Evolutionary conservation across 1,140 invertebrate species (phyloP).

Genomic region (Gonioctena quinquepunctata): DNA sequence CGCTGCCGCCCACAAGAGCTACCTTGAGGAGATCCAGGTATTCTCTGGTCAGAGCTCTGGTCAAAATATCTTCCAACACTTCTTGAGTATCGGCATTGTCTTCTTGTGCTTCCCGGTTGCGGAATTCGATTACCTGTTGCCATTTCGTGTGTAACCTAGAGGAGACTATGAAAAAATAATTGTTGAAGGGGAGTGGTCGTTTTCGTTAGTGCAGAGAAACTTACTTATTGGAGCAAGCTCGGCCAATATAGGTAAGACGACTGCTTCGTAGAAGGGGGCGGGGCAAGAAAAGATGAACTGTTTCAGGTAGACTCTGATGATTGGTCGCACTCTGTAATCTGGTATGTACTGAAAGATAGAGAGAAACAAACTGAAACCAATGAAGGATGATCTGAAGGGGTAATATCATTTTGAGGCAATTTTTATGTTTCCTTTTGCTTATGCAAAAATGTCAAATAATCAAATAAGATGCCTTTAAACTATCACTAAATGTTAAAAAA

Average conservation of each 20-base stretch:
- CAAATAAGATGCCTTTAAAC: too few species aligned
- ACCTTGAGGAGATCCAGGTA: slow-evolving; percentile 80
- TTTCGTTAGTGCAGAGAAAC: slow-evolving; percentile 39
- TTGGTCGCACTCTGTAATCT: slow-evolving; percentile 80
- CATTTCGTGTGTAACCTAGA: slow-evolving; percentile 76
- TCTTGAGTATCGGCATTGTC: slow-evolving; percentile 82
- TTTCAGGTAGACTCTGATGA: slow-evolving; percentile 83
- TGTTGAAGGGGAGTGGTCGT: not conserved
- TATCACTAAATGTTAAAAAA: too few species aligned
- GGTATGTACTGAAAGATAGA: slow-evolving; percentile 69
- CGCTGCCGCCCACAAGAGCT: slow-evolving; percentile 59
- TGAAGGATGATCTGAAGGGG: too few species aligned
- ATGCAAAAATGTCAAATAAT: too few species aligned
- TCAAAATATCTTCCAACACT: slow-evolving; percentile 86
- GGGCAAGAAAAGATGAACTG: slow-evolving; percentile 86
- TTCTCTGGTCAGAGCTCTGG: slow-evolving; percentile 83
- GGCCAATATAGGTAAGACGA: slow-evolving; percentile 76
- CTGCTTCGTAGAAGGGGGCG: slow-evolving; percentile 72
- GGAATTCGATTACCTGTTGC: slow-evolving; percentile 78
- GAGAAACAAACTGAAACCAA: too few species aligned
- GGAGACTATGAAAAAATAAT: slow-evolving; percentile 63
- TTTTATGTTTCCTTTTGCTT: too few species aligned
- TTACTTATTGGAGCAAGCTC: slow-evolving; percentile 77
- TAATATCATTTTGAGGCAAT: too few species aligned
- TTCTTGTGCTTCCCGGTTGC: slow-evolving; percentile 70